phyloP scores from a whole-genome alignment of 1,140 invertebrate genomes.

The Drosophila busckii region DNA sequence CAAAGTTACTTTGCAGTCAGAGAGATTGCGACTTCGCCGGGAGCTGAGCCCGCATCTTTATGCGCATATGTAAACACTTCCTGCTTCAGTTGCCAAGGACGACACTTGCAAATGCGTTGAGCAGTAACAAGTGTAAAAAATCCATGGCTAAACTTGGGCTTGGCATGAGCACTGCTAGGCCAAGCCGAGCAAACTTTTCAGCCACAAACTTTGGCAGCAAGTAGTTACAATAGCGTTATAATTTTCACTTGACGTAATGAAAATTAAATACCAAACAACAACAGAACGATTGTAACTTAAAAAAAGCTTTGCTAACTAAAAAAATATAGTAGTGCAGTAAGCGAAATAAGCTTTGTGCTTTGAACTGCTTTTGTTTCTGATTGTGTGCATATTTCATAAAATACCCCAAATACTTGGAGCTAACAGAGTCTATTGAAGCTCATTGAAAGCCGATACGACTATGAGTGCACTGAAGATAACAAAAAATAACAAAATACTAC shows the following conservation, averaged over 20 bases:
- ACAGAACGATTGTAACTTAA: too few relatives aligned
- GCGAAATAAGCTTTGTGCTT: constrained; percentile 15
- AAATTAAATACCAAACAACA: constrained; percentile 47
- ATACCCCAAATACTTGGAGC: constrained; percentile 4
- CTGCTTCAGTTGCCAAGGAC: constrained; percentile 29
- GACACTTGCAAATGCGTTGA: constrained; percentile 5
- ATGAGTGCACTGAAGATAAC: neutral
- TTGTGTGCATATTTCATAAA: constrained; percentile 30
- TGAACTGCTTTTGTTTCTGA: constrained; percentile 18
- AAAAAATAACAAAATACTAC: constrained; percentile 29
- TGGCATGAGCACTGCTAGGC: neutral
- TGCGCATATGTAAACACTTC: constrained; percentile 71
- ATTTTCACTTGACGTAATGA: constrained; percentile 45
- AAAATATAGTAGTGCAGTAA: constrained; percentile 3
- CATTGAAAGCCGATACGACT: constrained; percentile 34
- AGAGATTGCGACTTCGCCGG: neutral
- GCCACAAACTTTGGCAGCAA: constrained; percentile 18
- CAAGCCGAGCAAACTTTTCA: constrained; percentile 23
- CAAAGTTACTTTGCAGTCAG: constrained; percentile 17
- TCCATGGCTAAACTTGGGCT: constrained; percentile 51
- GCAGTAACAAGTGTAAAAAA: constrained; percentile 51
- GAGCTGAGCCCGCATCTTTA: constrained; percentile 47
- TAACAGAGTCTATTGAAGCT: constrained; percentile 6
- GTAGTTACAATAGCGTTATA: constrained; percentile 52
- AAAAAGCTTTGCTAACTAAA: too few relatives aligned